phyloP scores from a whole-genome alignment of 2,113 vertebrate genomes.

The pig (Sus scrofa) region T2T-Sscrofa CM000826.6:133757501-133758000 shows the following conservation, averaged over 20 bases:
- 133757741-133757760: not conserved
- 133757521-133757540: conserved; percentile 7
- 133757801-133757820: not conserved
- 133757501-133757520: not conserved
- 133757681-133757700: not conserved
- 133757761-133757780: not conserved
- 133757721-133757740: not conserved
- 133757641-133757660: not conserved
- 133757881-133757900: not conserved
- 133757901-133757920: not conserved
- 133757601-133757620: not conserved
- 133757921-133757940: not conserved
- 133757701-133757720: not conserved
- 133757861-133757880: not conserved
- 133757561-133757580: conserved; percentile 17
- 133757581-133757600: not conserved
- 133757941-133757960: not conserved
- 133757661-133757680: not conserved
- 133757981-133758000: not conserved
- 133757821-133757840: not conserved
- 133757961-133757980: not conserved
- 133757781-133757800: not conserved
- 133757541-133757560: conserved; percentile 16
- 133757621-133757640: not conserved
- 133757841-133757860: not conserved